Evolutionary conservation across 2,113 vertebrate genomes (phyloP).

Genomic region (Pycnonotus jocosus): DNA sequence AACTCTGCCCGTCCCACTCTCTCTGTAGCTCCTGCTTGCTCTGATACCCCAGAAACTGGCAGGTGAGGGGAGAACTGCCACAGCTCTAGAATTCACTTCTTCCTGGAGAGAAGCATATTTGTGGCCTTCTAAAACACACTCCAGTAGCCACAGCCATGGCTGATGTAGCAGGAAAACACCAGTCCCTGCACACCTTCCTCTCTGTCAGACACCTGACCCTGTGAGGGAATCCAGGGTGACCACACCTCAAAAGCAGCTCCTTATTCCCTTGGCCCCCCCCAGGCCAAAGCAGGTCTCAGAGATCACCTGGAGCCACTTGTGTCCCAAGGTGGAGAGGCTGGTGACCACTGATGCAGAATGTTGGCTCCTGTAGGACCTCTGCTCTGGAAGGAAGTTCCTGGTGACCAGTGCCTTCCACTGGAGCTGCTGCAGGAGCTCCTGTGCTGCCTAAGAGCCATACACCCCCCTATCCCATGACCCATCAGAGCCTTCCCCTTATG

Average conservation of each 20-base stretch:
- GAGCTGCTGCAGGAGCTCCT: background rate
- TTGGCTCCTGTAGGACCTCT: background rate
- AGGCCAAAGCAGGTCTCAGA: background rate
- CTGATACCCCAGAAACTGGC: background rate
- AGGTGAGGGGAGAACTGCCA: background rate
- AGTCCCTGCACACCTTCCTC: background rate
- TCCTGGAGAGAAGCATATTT: background rate
- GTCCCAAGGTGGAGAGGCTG: background rate
- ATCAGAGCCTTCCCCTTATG: background rate
- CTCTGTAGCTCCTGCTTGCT: background rate
- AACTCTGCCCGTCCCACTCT: background rate
- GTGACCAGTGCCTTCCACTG: background rate
- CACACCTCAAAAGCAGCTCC: background rate
- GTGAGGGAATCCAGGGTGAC: background rate
- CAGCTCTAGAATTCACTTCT: background rate
- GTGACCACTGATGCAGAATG: background rate
- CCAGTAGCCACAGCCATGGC: background rate
- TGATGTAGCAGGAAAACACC: background rate
- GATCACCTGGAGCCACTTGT: background rate
- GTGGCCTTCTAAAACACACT: background rate
- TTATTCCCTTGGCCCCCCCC: background rate
- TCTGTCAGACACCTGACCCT: background rate
- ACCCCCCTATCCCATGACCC: rapidly evolving
- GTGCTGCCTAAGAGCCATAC: background rate
- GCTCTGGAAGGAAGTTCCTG: background rate